Evolutionary conservation across 2,113 vertebrate genomes (phyloP).

Genomic region (Phainopepla nitens): DNA sequence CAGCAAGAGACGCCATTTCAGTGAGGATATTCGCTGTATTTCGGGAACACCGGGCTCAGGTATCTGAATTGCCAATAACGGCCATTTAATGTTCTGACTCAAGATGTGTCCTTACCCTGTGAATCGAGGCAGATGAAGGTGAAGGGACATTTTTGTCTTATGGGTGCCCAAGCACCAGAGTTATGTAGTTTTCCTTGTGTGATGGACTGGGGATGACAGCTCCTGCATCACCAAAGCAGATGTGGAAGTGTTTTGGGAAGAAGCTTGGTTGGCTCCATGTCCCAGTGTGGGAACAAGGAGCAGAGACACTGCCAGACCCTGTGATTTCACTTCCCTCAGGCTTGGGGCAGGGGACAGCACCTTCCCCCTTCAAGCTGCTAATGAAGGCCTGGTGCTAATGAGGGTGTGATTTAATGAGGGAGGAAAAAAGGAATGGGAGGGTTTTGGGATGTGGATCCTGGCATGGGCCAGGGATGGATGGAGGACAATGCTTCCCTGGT

Average conservation of each 20-base stretch:
- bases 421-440: fast-evolving
- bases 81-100: not conserved
- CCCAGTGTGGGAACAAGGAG: not conserved
- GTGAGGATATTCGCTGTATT: fast-evolving
- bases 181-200: not conserved
- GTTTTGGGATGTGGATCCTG: not conserved
- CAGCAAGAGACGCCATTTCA: not conserved
- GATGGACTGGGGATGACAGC: fast-evolving
- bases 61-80: not conserved
- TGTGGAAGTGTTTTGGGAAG: fast-evolving
- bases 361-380: not conserved
- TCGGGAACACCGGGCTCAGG: not conserved
- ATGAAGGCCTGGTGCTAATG: not conserved
- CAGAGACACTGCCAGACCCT: not conserved
- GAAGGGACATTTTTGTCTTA: not conserved
- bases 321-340: not conserved
- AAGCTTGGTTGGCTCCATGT: fast-evolving
- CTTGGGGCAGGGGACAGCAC: not conserved
- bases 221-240: fast-evolving
- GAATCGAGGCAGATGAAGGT: fast-evolving
- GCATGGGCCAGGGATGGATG: not conserved
- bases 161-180: not conserved
- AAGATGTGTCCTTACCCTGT: not conserved
- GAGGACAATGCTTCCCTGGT: fast-evolving
- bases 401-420: not conserved